phyloP scores from a whole-genome alignment of 2,888 invertebrate species.

The Lepeophtheirus nordmannii region DNA sequence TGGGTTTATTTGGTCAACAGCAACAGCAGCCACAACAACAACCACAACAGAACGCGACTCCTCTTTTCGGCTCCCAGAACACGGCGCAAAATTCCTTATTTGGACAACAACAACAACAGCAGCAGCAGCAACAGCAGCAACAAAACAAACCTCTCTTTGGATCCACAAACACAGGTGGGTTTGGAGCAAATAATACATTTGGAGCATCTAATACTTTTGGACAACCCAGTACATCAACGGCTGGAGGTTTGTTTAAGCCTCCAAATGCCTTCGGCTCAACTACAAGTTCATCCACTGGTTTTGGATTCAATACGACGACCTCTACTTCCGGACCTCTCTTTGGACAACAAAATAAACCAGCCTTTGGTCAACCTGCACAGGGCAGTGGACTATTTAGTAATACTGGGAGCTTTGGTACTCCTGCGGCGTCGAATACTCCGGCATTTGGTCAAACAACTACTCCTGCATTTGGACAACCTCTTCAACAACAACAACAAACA shows the following conservation, averaged over 20 bases:
- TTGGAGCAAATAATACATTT: constrained; percentile 14
- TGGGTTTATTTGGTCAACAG: constrained; percentile 36
- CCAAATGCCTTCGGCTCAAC: constrained; percentile 25
- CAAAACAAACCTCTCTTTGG: constrained; percentile 44
- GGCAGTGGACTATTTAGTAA: constrained; percentile 12
- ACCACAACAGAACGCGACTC: neutral
- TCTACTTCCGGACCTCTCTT: constrained; percentile 33
- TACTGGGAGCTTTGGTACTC: neutral
- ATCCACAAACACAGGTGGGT: constrained; percentile 26
- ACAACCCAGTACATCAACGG: neutral
- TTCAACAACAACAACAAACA: neutral
- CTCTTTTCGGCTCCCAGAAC: constrained; percentile 22
- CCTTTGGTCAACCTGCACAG: neutral
- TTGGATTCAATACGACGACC: constrained; percentile 34
- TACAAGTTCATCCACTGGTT: constrained; percentile 28
- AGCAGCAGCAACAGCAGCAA: constrained; percentile 30
- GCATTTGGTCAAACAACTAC: constrained; percentile 26
- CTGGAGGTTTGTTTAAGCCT: constrained; percentile 26
- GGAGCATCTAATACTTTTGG: constrained; percentile 25
- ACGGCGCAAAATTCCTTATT: constrained; percentile 29
- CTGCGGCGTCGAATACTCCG: constrained; percentile 22
- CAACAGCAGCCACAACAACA: neutral
- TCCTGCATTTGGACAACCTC: neutral
- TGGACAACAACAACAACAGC: constrained; percentile 26
- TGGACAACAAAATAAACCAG: constrained; percentile 29